Base-by-base conservation (phyloP, 2,888 invertebrate species). In the Phyllotreta striolata region DNA sequence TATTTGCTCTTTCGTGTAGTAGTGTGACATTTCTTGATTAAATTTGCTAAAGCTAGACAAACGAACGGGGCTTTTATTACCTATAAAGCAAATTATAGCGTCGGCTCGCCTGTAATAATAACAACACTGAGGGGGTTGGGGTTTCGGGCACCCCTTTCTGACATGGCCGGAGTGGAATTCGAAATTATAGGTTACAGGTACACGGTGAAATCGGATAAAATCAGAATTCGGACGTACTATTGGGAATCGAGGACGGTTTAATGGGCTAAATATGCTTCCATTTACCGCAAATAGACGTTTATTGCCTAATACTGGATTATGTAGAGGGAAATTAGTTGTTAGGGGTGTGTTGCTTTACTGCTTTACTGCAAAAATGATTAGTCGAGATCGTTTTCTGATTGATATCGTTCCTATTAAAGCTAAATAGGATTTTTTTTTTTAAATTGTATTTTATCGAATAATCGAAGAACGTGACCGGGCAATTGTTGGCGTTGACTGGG, bases 11-110 rank as follows among this genome's bases (percentile, higher is more conserved):
- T 58, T 52, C 58, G 63, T 63, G 63, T 35, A 34, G 39, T 52
- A 24, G 44, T 49, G 41, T 62, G 46, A 54, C 62, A 65, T 58
- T 62, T 55, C 62, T 58, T 56, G 65, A 62, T 65, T 62, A 65
- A 65, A 65, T 62, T 65, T 51, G 54, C 65, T 24, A 65, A 65
- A 62, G 61, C 49, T 58, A 40, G 54, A 24, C 52, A 58, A 62
- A 65, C 52, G 62, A 55, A 62, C 46, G 49, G 10, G 39, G n/a
- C 62, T 65, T 65, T 65, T 65, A 65, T 62, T 65, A 65, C 43
- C 65, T 56, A 62, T 65, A 65, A 65, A 65, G 57, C 13, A 65
- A 65, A 65, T 65, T 65, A 65, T 44, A 55, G 65, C 49, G 60
- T 52, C 44, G 44, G 56, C 64, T 56, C 56, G 57, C 62, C 62